These are phyloP conservation scores for Glaucomys volans DNA, from an alignment of 2,113 vertebrate genomes.

Conservation along the genomic window DNA sequence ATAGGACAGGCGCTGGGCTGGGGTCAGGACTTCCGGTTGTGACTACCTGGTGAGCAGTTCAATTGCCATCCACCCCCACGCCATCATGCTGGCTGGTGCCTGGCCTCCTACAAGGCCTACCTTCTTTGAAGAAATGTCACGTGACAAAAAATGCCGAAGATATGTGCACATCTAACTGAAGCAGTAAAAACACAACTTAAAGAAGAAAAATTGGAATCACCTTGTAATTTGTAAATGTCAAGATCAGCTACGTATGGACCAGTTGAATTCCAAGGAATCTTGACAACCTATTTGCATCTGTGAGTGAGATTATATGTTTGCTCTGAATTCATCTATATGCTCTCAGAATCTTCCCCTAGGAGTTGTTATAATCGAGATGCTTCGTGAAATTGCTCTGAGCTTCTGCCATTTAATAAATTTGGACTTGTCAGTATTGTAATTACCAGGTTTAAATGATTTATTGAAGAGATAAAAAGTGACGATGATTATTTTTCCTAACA, in stretches of 20 bases:
- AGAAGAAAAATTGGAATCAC: background rate
- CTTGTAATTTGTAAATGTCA: slow-evolving; percentile 42
- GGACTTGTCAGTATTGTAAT: background rate
- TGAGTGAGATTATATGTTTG: background rate
- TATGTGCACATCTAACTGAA: background rate
- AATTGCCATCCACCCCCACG: rapidly evolving
- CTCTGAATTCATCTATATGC: background rate
- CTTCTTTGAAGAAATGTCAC: background rate
- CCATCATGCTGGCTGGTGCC: background rate
- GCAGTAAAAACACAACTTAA: background rate
- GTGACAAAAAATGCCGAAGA: background rate
- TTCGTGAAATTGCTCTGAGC: background rate
- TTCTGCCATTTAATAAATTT: background rate
- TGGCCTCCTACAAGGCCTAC: background rate
- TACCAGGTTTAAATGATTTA: background rate
- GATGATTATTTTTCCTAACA: background rate
- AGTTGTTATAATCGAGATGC: background rate
- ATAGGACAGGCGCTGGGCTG: background rate
- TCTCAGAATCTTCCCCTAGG: background rate
- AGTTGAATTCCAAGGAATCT: background rate
- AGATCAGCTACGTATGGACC: background rate
- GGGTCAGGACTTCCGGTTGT: background rate
- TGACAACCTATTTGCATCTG: background rate
- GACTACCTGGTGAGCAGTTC: background rate
- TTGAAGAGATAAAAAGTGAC: background rate